These are phyloP conservation scores for Drosophila limbata DNA, from an alignment of 2,888 invertebrate genomes.

Conservation along the genomic window DNA sequence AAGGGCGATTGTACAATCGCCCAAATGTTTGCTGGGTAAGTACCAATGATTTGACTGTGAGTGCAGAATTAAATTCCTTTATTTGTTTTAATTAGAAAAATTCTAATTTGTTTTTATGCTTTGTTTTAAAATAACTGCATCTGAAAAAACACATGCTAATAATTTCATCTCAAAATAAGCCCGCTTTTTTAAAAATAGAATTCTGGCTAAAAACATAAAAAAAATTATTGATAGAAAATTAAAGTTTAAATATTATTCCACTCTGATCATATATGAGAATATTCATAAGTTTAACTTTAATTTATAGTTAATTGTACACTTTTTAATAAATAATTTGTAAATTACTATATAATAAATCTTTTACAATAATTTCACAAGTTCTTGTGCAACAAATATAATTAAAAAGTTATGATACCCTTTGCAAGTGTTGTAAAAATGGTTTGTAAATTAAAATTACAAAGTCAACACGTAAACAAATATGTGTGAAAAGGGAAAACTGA, in stretches of 20 bases:
- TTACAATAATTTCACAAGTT: neutral
- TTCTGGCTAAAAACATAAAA: neutral
- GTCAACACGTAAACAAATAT: neutral
- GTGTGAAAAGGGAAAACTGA: conserved; percentile 9
- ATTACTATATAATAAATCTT: too few species aligned
- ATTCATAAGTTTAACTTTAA: neutral
- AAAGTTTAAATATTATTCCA: neutral
- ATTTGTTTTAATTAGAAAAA: neutral
- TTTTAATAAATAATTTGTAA: too few species aligned
- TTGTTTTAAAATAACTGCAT: too few species aligned
- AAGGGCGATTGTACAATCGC: too few species aligned
- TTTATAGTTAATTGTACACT: neutral
- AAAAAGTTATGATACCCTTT: neutral
- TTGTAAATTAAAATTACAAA: conserved; percentile 22
- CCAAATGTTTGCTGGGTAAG: too few species aligned
- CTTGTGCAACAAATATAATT: neutral
- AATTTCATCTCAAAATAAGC: neutral
- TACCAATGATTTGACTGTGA: neutral
- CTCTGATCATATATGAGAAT: neutral
- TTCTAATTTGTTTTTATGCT: neutral
- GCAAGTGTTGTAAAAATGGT: neutral
- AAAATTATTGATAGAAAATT: neutral
- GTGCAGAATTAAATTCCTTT: neutral
- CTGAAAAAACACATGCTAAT: neutral
- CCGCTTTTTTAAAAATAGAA: neutral